These are phyloP conservation scores for Dendrolimus punctatus DNA, from an alignment of 1,140 invertebrate species.

Conservation along the genomic window DNA sequence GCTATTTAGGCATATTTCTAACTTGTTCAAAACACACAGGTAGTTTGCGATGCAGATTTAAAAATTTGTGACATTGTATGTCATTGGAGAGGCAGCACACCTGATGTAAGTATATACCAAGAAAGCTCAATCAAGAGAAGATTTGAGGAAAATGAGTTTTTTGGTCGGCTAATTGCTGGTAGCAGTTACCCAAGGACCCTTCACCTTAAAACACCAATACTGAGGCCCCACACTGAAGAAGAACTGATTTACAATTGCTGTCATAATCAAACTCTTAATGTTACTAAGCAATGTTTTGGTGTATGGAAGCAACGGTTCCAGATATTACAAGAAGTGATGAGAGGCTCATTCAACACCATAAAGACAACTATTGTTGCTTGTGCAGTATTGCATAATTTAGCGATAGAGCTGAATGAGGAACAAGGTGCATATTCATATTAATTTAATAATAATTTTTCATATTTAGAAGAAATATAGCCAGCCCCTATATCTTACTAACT, in stretches of 20 bases:
- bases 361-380: conserved; percentile 11
- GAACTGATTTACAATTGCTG: conserved; percentile 3
- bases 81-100: conserved; percentile 8
- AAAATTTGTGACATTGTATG: conserved; percentile 6
- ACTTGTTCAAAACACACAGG: conserved; percentile 2
- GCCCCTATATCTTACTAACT: too few species aligned
- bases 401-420: neutral
- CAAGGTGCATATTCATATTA: neutral
- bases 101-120: conserved; percentile 4
- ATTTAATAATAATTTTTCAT: too few species aligned
- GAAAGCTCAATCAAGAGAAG: conserved; percentile 5
- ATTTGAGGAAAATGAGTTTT: conserved; percentile 5
- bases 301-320: conserved; percentile 6
- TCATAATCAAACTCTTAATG: conserved; percentile 1
- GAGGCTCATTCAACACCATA: conserved; percentile 1
- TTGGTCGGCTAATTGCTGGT: conserved; percentile 3
- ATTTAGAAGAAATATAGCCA: too few species aligned
- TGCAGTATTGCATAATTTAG: conserved; percentile 17
- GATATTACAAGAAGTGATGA: conserved; percentile 8
- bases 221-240: conserved; percentile 5
- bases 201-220: neutral
- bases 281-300: neutral
- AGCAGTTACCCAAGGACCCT: conserved; percentile 1
- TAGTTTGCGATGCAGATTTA: conserved; percentile 7
- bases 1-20: neutral